Base-by-base conservation (phyloP, 2,888 invertebrate species). In the Doris montereyensis region DNA sequence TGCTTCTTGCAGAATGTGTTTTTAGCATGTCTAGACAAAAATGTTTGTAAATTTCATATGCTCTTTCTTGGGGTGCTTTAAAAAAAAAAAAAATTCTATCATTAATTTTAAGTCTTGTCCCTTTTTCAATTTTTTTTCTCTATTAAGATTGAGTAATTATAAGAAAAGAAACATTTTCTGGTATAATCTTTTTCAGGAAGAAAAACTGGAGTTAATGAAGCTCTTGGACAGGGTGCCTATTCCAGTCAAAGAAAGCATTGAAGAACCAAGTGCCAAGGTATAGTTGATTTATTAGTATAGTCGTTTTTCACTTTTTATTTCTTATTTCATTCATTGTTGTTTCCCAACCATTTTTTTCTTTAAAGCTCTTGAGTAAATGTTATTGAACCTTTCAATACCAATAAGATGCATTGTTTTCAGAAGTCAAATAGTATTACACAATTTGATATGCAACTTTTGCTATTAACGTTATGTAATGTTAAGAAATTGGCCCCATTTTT, bases 231-330 rank as follows among this genome's bases (percentile, higher is more conserved):
- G 98, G 88, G 99, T 99, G 0, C 99, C 99, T 0, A 98, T 99
- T 81, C 99, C 99, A 0, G 98, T 99, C 85, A 99, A 99, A 89
- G 99, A 99, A 91, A 96, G 96, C 82, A 97, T 99, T 83, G 99
- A 99, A 88, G 99, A 99, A 90, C 96, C 99, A 0, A 96, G 96
- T 80, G 99, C 99, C 0, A 99, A 99, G 90, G 91, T 89, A 79
- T 76, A 74, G 62, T 17, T 34, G 8, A 3, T 2, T 24, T 21
- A 10, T 24, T 72, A n/a, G n/a, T n/a, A n/a, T n/a, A n/a, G n/a
- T n/a, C n/a, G n/a, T 26, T 41, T 41, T 5, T 1, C n/a, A n/a
- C 17, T 28, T 1, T 30, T 57, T 17, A 2, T 21, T 30, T 8
- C 30, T 72, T 17, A 10, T 62, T n/a, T 13, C 24, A n/a, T 62